Evolutionary conservation across 2,113 vertebrate species (phyloP), one percentile per base, ranked within the genome.

Genomic region (Egretta garzetta): DNA sequence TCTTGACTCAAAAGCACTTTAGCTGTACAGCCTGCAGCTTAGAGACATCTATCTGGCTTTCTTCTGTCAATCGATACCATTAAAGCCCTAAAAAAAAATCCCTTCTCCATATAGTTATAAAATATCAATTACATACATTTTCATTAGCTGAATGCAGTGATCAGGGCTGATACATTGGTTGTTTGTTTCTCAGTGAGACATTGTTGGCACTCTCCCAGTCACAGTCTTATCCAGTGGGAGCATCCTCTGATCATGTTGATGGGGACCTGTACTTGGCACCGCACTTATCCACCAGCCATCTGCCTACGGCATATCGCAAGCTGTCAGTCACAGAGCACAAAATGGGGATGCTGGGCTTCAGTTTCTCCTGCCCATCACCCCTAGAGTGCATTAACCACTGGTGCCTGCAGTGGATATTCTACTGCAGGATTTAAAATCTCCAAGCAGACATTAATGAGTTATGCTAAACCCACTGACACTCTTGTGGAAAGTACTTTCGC

Each of bases 101-200:
- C 89, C 83, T 97, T 97, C 97, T 97, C 94, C 96, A 95, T 97
- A 96, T 75, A 97, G 96, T 97, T 98, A 98, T 98, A 98, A 98
- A 98, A 98, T 98, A 97, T 98, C 98, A 98, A 98, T 98, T 98
- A 98, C 97, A 97, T 98, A 96, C 97, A 97, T 98, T 98, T 98
- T 98, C 97, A 98, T 98, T 98, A 98, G 97, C 97, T 97, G 97
- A 96, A 97, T 97, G 98, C 95, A 97, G 95, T 81, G 86, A 97
- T 97, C 96, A 88, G 93, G 91, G 75, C 94, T 95, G 97, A 96
- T 96, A 88, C 94, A 91, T 27, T 30, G 77, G 92, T 93, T 97
- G 97, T 68, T 97, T 98, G 97, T 97, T 97, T 96, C 96, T 98
- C 81, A 47, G 94, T 5, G 76, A 96, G 95, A 91, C 73, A 20